Percentiles rank a stretch among this genome's conserved stretches.
Evolutionary conservation across 2,888 invertebrate genomes (phyloP).

Genomic region (Oligia fasciuncula): DNA sequence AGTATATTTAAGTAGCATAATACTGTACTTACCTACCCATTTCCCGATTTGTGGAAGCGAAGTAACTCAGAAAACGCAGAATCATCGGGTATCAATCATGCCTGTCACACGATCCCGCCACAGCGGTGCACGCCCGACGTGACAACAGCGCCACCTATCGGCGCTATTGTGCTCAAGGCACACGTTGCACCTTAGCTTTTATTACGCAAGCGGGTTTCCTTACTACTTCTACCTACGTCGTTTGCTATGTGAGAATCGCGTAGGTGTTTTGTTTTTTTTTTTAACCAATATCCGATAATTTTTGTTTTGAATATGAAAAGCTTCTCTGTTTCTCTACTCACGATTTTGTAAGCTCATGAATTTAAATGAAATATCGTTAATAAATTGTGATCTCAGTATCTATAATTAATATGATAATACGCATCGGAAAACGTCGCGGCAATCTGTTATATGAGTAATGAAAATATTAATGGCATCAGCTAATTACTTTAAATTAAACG

Average conservation of each 20-base stretch:
- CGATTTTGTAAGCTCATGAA: not conserved
- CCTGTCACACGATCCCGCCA: slow-evolving; percentile 26
- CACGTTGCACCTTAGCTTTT: slow-evolving; percentile 53
- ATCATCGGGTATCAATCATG: slow-evolving; percentile 46
- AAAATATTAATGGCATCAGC: slow-evolving; percentile 49
- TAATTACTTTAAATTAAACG: slow-evolving; percentile 40
- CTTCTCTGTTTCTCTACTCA: not conserved
- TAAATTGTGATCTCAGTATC: slow-evolving; percentile 6
- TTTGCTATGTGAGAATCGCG: slow-evolving; percentile 9
- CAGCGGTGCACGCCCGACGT: slow-evolving; percentile 32
- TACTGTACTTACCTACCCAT: slow-evolving; percentile 5
- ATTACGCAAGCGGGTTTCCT: slow-evolving; percentile 35
- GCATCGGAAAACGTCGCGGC: slow-evolving; percentile 31
- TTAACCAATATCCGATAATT: not conserved
- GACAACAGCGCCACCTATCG: slow-evolving; percentile 30
- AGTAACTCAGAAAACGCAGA: slow-evolving; percentile 23
- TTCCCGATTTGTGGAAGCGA: not conserved
- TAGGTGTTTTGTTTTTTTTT: slow-evolving; percentile 20
- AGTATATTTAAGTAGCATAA: not conserved
- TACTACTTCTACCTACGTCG: slow-evolving; percentile 18
- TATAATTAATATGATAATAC: slow-evolving; percentile 2
- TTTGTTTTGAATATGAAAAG: not conserved
- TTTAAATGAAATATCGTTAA: slow-evolving; percentile 2
- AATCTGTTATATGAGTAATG: slow-evolving; percentile 44
- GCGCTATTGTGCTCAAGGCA: slow-evolving; percentile 30